Conservation (phyloP, 2,797 vertebrate genomes). For the Myioborus miniatus region DNA sequence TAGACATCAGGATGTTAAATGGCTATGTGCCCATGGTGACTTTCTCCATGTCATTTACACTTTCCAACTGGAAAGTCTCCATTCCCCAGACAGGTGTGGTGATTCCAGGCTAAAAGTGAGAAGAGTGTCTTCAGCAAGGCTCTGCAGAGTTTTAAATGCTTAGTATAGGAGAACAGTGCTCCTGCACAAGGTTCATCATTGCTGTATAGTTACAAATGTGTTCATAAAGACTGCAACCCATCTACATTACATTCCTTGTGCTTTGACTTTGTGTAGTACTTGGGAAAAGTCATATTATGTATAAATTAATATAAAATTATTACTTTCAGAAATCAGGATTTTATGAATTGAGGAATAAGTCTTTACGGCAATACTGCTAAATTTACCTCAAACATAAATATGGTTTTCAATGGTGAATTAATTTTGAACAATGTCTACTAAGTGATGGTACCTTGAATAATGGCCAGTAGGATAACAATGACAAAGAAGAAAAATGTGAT, state of each 20-base stretch:
- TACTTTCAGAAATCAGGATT: not conserved
- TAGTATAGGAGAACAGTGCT: not conserved
- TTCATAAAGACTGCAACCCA: not conserved
- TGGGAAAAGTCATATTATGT: not conserved
- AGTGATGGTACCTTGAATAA: constrained; percentile 89
- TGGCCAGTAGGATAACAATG: constrained; percentile 97
- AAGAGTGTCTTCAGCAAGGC: not conserved
- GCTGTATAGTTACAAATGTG: not conserved
- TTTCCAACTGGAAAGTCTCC: not conserved
- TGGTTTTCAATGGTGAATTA: not conserved
- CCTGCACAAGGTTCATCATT: not conserved
- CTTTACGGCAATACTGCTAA: not conserved
- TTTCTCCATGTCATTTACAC: not conserved
- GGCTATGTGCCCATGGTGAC: not conserved
- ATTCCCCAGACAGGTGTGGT: not conserved
- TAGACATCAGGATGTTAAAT: too few relatives aligned
- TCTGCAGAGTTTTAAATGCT: not conserved
- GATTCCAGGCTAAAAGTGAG: not conserved
- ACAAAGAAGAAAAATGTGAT: constrained; percentile 99
- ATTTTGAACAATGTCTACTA: not conserved
- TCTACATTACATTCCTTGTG: not conserved
- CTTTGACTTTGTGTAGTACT: not conserved
- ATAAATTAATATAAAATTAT: not conserved
- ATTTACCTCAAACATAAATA: not conserved
- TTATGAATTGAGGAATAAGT: not conserved